Conservation (phyloP, 2,113 vertebrate genomes). For the Oryzias celebensis region DNA sequence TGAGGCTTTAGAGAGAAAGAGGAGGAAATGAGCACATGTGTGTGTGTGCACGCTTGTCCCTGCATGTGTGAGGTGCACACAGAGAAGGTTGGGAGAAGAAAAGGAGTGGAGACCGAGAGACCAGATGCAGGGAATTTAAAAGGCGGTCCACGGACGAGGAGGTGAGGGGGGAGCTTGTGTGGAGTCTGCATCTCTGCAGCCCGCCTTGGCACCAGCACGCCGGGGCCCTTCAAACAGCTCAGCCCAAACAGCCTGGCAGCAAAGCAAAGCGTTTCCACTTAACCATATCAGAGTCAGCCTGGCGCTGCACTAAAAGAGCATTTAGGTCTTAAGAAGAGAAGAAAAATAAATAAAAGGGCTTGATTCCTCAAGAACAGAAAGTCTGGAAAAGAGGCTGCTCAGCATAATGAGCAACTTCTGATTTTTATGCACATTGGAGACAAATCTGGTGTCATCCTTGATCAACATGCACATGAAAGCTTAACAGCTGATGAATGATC, state of each 20-base stretch:
- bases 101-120: slow-evolving; percentile 12
- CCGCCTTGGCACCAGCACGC: slow-evolving; percentile 51
- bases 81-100: slow-evolving; percentile 7
- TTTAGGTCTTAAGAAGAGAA: slow-evolving; percentile 28
- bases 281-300: slow-evolving; percentile 69
- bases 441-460: slow-evolving; percentile 20
- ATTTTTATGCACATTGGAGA: background rate
- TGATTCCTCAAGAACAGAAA: slow-evolving; percentile 29
- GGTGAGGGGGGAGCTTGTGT: slow-evolving; percentile 41
- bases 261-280: slow-evolving; percentile 66
- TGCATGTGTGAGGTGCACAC: slow-evolving; percentile 29
- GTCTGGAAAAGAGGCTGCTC: background rate
- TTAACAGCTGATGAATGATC: background rate
- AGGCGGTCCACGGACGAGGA: slow-evolving; percentile 41
- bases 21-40: slow-evolving; percentile 42
- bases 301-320: slow-evolving; percentile 42
- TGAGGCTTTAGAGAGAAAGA: slow-evolving; percentile 57
- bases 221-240: slow-evolving; percentile 55
- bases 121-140: slow-evolving; percentile 55
- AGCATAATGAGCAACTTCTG: slow-evolving; percentile 23
- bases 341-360: background rate
- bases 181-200: slow-evolving; percentile 49
- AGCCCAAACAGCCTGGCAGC: slow-evolving; percentile 62
- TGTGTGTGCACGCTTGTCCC: slow-evolving; percentile 8
- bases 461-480: slow-evolving; percentile 23